Conservation (phyloP, 2,888 invertebrate species). For the Crossocerus cetratus region DNA sequence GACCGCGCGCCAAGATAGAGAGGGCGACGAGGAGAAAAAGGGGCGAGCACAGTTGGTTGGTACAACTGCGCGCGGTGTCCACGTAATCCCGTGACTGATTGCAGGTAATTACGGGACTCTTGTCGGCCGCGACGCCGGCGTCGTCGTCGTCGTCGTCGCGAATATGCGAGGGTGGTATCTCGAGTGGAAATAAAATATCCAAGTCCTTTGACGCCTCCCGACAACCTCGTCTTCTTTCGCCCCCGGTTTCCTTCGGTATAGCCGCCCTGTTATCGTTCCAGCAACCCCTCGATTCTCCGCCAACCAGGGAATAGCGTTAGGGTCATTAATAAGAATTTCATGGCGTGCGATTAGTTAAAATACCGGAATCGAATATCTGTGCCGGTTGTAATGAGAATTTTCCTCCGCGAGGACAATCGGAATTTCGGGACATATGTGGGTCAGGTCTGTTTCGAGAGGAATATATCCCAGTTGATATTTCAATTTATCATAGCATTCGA, state of each 20-base stretch:
- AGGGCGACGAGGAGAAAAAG: conserved; percentile 20
- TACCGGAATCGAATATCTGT: no score
- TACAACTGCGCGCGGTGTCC: conserved; percentile 33
- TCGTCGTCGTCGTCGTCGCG: conserved; percentile 37
- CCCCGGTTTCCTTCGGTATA: conserved; percentile 19
- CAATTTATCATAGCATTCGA: no score
- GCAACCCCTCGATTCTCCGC: conserved; percentile 8
- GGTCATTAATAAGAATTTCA: no score
- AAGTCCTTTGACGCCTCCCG: conserved; percentile 49
- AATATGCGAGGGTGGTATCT: conserved; percentile 51
- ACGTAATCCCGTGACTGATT: conserved; percentile 60
- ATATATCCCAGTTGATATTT: no score
- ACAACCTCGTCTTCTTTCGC: conserved; percentile 40
- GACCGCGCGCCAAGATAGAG: conserved; percentile 30
- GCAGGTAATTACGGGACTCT: conserved; percentile 55
- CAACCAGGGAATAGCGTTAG: conserved; percentile 1
- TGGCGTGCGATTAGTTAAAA: no score
- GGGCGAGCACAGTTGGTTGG: conserved; percentile 22
- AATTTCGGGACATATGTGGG: no score
- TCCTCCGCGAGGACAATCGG: no score
- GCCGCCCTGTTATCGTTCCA: conserved; percentile 47
- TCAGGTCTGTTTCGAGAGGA: no score
- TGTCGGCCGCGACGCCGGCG: conserved; percentile 19
- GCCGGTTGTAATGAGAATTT: no score
- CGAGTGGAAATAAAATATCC: conserved; percentile 56